Evolutionary conservation across 2,797 vertebrate genomes (phyloP).

Genomic region (Xiphorhynchus erythropygius): DNA sequence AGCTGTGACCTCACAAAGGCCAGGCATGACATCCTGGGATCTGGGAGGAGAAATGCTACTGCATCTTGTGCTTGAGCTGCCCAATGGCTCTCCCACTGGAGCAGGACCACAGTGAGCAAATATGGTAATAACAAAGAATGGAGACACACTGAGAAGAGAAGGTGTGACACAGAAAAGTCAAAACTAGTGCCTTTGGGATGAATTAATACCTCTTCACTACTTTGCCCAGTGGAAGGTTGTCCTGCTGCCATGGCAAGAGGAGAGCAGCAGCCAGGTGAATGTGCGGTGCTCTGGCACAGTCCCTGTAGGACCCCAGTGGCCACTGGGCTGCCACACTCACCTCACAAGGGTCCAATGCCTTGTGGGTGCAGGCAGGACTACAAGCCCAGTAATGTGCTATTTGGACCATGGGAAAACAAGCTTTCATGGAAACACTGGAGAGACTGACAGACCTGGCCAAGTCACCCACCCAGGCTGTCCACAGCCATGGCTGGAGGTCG

Average conservation of each 20-base stretch:
- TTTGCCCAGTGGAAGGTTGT: not conserved
- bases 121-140: not conserved
- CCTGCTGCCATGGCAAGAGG: not conserved
- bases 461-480: not conserved
- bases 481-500: not conserved
- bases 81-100: not conserved
- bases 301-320: not conserved
- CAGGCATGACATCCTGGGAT: not conserved
- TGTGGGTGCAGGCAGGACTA: rapidly evolving
- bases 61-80: not conserved
- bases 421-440: rapidly evolving
- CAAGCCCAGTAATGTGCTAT: rapidly evolving
- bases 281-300: rapidly evolving
- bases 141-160: not conserved
- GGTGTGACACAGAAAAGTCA: not conserved
- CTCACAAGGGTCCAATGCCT: rapidly evolving
- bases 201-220: not conserved
- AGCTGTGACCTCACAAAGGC: not conserved
- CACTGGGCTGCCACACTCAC: not conserved
- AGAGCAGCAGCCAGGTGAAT: not conserved
- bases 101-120: not conserved
- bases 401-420: not conserved
- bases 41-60: not conserved
- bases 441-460: not conserved
- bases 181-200: not conserved